phyloP scores from a whole-genome alignment of 1,140 invertebrate genomes.

The Diorhabda carinulata region DNA sequence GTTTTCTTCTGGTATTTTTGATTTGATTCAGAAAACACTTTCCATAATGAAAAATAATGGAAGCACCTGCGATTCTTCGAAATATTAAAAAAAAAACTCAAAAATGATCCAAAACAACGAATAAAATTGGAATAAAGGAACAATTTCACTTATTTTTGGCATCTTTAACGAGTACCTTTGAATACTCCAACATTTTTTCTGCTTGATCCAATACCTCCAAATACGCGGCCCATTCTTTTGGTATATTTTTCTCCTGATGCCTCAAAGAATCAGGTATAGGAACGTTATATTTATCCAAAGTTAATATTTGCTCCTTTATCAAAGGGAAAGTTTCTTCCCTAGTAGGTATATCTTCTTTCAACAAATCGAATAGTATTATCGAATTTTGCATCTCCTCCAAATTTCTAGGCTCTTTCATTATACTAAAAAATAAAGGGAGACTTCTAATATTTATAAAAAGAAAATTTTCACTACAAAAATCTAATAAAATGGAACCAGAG shows the following conservation, averaged over 20 bases:
- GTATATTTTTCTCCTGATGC: conserved; percentile 58
- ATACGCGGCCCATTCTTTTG: conserved; percentile 62
- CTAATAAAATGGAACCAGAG: no score
- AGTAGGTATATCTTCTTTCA: conserved; percentile 57
- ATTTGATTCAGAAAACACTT: no score
- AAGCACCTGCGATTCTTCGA: no score
- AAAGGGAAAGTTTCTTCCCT: conserved; percentile 66
- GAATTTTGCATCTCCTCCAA: conserved; percentile 57
- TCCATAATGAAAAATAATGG: no score
- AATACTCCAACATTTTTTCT: conserved; percentile 61
- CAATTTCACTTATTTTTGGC: conserved; percentile 42
- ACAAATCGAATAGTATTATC: conserved; percentile 61
- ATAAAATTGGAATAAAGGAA: background rate
- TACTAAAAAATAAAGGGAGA: conserved; percentile 41
- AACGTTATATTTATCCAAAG: conserved; percentile 66
- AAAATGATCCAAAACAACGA: conserved; percentile 9
- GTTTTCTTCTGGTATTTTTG: no score
- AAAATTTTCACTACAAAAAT: background rate
- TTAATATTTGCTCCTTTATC: conserved; percentile 67
- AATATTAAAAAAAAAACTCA: conserved; percentile 5
- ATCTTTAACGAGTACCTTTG: conserved; percentile 54
- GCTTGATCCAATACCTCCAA: conserved; percentile 60
- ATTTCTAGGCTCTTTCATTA: conserved; percentile 56
- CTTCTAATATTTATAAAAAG: background rate
- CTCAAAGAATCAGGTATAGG: conserved; percentile 56